Conservation (phyloP, 2,113 vertebrate genomes). For the Xyrauchen texanus region DNA sequence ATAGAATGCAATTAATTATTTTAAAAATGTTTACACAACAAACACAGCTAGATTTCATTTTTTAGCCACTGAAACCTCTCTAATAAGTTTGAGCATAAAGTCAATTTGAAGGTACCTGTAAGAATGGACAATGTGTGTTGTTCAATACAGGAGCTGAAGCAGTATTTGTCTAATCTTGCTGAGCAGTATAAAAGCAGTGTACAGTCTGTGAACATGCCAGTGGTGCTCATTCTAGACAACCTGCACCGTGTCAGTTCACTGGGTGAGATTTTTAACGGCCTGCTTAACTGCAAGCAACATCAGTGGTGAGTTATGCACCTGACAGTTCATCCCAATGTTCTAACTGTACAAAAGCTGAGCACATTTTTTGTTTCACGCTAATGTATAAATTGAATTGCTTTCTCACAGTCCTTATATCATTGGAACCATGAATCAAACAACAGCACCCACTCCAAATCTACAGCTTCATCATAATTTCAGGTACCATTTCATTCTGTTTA, state of each 20-base stretch:
- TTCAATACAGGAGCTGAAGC: constrained; percentile 83
- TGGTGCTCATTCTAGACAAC: constrained; percentile 95
- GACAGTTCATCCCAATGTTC: too few relatives aligned
- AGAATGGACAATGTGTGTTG: background rate
- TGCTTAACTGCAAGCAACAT: constrained; percentile 93
- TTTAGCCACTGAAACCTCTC: too few relatives aligned
- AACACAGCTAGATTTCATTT: too few relatives aligned
- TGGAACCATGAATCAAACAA: constrained; percentile 98
- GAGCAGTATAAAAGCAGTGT: constrained; percentile 87
- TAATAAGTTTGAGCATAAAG: too few relatives aligned
- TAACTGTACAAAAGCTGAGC: too few relatives aligned
- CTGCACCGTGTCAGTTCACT: constrained; percentile 92
- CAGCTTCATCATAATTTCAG: constrained; percentile 99
- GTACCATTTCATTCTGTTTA: constrained; percentile 65
- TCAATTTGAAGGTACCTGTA: background rate
- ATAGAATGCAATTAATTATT: too few relatives aligned
- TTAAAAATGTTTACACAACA: too few relatives aligned
- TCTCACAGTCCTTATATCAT: constrained; percentile 89
- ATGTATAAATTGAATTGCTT: background rate
- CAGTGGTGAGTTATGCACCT: constrained; percentile 78
- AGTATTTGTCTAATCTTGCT: constrained; percentile 92
- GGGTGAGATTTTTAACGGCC: constrained; percentile 93
- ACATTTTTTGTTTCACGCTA: too few relatives aligned
- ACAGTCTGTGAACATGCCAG: constrained; percentile 81
- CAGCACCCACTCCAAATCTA: constrained; percentile 92